Conservation (phyloP, 1,140 invertebrate species). For the Lordiphosa collinella region DNA sequence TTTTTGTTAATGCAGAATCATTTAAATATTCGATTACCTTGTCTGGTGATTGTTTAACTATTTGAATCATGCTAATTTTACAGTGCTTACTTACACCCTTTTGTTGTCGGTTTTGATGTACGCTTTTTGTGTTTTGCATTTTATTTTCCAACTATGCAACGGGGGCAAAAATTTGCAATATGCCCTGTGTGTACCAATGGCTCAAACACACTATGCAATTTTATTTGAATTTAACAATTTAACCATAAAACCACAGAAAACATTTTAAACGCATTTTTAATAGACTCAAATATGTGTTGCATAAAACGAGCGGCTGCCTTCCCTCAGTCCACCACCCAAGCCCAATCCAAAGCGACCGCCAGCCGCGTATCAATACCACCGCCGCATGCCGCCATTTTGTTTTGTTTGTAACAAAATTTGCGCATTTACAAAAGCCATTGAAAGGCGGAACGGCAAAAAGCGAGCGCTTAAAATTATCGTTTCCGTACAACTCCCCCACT, state of each 20-base stretch:
- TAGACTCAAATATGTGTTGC: constrained; percentile 79
- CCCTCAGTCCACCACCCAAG: too few species aligned
- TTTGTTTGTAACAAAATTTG: constrained; percentile 74
- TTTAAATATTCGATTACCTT: too few species aligned
- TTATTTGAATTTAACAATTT: constrained; percentile 79
- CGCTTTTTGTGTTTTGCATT: constrained; percentile 24
- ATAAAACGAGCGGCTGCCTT: constrained; percentile 55
- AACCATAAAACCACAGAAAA: constrained; percentile 79
- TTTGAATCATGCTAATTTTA: too few species aligned
- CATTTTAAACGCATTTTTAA: constrained; percentile 80
- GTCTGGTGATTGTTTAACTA: too few species aligned
- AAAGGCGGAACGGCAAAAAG: constrained; percentile 37
- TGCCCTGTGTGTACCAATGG: constrained; percentile 18
- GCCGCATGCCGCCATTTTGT: constrained; percentile 54
- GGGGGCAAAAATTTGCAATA: constrained; percentile 41
- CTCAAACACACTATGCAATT: constrained; percentile 46
- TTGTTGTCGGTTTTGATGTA: too few species aligned
- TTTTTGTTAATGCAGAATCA: too few species aligned
- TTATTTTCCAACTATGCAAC: constrained; percentile 48
- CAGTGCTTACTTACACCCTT: too few species aligned
- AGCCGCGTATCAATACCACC: constrained; percentile 43
- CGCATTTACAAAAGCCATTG: constrained; percentile 70
- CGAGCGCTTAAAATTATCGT: constrained; percentile 44
- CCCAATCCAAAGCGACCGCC: background rate
- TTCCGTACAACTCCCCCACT: background rate